phyloP scores from a whole-genome alignment of 2,113 vertebrate species.

The Himantopus leucocephalus region DNA sequence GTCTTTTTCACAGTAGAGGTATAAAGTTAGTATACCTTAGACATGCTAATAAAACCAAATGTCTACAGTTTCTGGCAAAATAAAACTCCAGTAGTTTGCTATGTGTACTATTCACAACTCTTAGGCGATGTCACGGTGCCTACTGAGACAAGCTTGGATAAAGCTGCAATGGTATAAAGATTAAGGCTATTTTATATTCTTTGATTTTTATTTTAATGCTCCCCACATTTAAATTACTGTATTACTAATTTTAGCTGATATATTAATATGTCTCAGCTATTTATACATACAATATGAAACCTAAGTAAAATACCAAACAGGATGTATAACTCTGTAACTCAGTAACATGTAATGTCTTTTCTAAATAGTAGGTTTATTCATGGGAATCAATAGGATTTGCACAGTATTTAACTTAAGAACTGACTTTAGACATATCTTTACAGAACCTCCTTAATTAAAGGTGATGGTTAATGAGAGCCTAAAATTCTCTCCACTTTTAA shows the following conservation, averaged over 20 bases:
- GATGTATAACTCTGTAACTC: not conserved
- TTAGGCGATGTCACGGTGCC: conserved; percentile 17
- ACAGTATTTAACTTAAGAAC: not conserved
- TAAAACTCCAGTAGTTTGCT: not conserved
- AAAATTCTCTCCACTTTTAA: not conserved
- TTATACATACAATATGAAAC: conserved; percentile 28
- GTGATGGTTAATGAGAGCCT: not conserved
- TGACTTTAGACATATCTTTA: not conserved
- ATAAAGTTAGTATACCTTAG: conserved; percentile 59
- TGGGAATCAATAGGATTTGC: not conserved
- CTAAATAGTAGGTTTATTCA: not conserved
- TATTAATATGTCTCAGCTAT: conserved; percentile 20
- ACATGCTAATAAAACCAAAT: conserved; percentile 70
- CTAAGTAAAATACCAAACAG: not conserved
- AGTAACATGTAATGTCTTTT: not conserved
- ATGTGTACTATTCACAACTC: not conserved
- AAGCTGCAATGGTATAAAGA: conserved; percentile 34
- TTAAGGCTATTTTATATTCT: conserved; percentile 62
- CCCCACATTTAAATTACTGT: conserved; percentile 48
- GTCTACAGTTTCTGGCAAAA: conserved; percentile 62
- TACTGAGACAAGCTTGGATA: conserved; percentile 39
- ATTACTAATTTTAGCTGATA: conserved; percentile 48
- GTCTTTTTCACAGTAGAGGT: conserved; percentile 61
- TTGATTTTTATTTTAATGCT: conserved; percentile 68
- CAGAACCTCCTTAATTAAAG: not conserved